Evolutionary conservation across 2,888 invertebrate species (phyloP), one percentile per base, ranked within the genome.

Genomic region (Volucella bombylans): DNA sequence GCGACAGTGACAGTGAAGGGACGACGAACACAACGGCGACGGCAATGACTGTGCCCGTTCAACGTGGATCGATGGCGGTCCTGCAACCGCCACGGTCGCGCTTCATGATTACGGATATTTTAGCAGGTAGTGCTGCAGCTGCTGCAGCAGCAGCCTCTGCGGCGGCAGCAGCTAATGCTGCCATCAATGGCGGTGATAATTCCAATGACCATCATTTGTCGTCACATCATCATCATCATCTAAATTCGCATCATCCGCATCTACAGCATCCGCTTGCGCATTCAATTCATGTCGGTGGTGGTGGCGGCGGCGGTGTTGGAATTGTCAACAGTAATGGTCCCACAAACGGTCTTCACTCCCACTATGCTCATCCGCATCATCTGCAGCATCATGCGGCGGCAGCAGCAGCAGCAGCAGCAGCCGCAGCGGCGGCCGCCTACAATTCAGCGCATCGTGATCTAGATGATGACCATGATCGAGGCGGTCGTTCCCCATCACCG

Each of bases 101-200:
- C 87, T 97, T 97, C 93, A 97, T 97, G 96, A 97, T 97, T 92
- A 97, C 96, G 88, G 97, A 97, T 91, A 97, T 97, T 89, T 93
- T 97, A 87, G 94, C 94, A 67, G 94, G 94, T 65, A 93, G 93
- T 71, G 92, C 92, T 12, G 92, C 91, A 87, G 89, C 94, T 92
- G 90, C 89, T 4, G 90, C 90, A 2, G 91, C 90, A 1, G 89
- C 89, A 15, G 87, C 88, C 11, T 82, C 72, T n/a, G 86, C 79
- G 49, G 74, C 73, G 41, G 73, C 86, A 61, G 83, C 61, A 65
- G 87, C 80, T 87, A 88, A 50, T 79, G 86, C 83, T 67, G 88
- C 87, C 86, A 87, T 79, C 71, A 87, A 72, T 82, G 80, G 77
- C 43, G 57, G 55, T 72, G 85, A 85, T 43, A 82, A 67, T 61